These are phyloP conservation scores for Leptogaster cylindrica DNA, from an alignment of 2,888 invertebrate genomes.

Conservation along the genomic window DNA sequence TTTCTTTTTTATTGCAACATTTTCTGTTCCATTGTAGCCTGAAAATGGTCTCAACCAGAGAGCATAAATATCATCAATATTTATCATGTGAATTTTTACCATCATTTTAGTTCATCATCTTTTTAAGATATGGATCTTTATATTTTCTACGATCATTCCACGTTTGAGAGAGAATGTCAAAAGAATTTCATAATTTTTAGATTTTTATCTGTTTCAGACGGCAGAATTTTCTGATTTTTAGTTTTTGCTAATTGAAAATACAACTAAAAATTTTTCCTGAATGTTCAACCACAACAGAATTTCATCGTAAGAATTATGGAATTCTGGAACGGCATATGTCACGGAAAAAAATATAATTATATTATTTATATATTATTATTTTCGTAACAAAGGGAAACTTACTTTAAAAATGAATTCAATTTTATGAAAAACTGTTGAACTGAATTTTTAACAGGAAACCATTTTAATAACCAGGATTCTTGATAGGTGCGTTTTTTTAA, in stretches of 20 bases:
- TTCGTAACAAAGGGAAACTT: too few species aligned
- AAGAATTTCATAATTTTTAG: conserved; percentile 33
- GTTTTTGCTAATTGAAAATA: conserved; percentile 33
- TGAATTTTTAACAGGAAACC: too few species aligned
- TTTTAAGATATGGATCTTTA: conserved; percentile 30
- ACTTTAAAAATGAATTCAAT: too few species aligned
- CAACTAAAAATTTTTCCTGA: too few species aligned
- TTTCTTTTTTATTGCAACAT: neutral
- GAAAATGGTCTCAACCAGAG: conserved; percentile 7
- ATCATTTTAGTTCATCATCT: conserved; percentile 39
- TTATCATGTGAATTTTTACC: conserved; percentile 45
- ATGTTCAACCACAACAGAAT: too few species aligned
- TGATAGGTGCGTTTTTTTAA: too few species aligned
- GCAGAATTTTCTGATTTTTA: conserved; percentile 13
- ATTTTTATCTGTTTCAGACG: conserved; percentile 24
- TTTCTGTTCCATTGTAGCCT: conserved; percentile 22
- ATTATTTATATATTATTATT: too few species aligned
- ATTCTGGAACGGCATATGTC: too few species aligned
- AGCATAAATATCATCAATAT: conserved; percentile 44
- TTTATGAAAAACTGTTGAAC: too few species aligned
- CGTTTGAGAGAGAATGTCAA: conserved; percentile 30
- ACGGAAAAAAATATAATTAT: too few species aligned
- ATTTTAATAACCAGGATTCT: too few species aligned
- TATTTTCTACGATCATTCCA: conserved; percentile 17
- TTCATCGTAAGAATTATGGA: too few species aligned